phyloP scores from a whole-genome alignment of 2,797 vertebrate genomes.

The Epinephelus coioides region DNA sequence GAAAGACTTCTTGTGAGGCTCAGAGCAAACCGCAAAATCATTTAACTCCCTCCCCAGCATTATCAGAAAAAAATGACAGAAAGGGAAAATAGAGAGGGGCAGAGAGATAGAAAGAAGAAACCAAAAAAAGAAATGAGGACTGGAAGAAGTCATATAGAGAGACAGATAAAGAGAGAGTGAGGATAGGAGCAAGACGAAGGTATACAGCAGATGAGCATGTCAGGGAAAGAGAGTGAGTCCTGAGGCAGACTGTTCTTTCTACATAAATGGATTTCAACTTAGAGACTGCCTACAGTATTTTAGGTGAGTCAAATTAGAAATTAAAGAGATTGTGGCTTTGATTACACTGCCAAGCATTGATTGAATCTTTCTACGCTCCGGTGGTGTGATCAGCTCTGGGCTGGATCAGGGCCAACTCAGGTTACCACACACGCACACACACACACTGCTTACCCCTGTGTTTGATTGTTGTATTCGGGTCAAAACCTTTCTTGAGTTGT shows the following conservation, averaged over 20 bases:
- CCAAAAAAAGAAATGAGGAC: neutral
- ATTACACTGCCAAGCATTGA: conserved; percentile 43
- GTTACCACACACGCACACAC: neutral
- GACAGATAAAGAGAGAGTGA: conserved; percentile 11
- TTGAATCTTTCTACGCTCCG: conserved; percentile 40
- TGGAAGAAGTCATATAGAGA: neutral
- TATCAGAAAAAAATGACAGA: conserved; percentile 5
- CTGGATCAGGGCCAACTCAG: conserved; percentile 10
- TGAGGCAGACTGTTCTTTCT: conserved; percentile 35
- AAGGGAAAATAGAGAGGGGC: neutral
- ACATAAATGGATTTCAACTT: conserved; percentile 54
- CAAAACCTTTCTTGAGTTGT: conserved; percentile 3
- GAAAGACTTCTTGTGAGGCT: conserved; percentile 6
- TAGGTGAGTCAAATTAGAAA: conserved; percentile 62
- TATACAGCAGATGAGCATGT: conserved; percentile 8
- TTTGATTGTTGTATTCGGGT: conserved; percentile 33
- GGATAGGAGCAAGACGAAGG: neutral
- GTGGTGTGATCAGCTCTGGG: conserved; percentile 39
- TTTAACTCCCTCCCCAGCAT: neutral
- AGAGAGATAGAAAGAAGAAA: conserved; percentile 5
- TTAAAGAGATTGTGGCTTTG: conserved; percentile 55
- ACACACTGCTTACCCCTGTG: neutral
- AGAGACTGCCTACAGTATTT: conserved; percentile 48
- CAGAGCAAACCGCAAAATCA: neutral
- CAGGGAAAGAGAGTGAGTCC: conserved; percentile 26